phyloP scores from a whole-genome alignment of 1,140 invertebrate species.

The Grapholita molesta region DNA sequence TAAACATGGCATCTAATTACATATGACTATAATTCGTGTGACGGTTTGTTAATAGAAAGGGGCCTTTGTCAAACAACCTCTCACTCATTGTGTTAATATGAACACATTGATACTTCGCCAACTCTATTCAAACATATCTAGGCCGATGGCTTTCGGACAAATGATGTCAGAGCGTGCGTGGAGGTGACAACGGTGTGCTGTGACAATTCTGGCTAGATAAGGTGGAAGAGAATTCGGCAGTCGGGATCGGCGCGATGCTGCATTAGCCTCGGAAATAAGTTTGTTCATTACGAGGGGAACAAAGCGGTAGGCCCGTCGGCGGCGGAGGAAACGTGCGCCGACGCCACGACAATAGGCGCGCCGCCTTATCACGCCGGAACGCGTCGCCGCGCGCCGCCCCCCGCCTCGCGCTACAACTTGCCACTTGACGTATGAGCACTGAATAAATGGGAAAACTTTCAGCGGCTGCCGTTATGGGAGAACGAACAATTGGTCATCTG shows the following conservation, averaged over 20 bases:
- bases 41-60: conserved; percentile 50
- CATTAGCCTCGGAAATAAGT: conserved; percentile 71
- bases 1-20: conserved; percentile 36
- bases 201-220: conserved; percentile 64
- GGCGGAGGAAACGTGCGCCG: conserved; percentile 72
- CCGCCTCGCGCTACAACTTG: conserved; percentile 29
- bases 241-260: conserved; percentile 44
- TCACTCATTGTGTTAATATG: conserved; percentile 47
- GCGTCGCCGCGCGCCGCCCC: conserved; percentile 36
- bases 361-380: conserved; percentile 72
- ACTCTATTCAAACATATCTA: conserved; percentile 65
- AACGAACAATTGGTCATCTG: conserved; percentile 74
- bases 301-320: conserved; percentile 68
- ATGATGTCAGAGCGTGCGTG: conserved; percentile 41
- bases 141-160: conserved; percentile 50
- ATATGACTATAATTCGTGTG: conserved; percentile 24
- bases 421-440: conserved; percentile 70
- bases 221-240: conserved; percentile 56
- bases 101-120: conserved; percentile 48
- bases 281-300: conserved; percentile 73
- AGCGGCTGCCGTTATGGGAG: conserved; percentile 57
- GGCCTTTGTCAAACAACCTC: conserved; percentile 59
- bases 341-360: conserved; percentile 66
- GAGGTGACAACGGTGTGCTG: conserved; percentile 29
- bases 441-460: conserved; percentile 77